Conservation (phyloP, 2,797 vertebrate genomes). For the Poecilia wingei region DNA sequence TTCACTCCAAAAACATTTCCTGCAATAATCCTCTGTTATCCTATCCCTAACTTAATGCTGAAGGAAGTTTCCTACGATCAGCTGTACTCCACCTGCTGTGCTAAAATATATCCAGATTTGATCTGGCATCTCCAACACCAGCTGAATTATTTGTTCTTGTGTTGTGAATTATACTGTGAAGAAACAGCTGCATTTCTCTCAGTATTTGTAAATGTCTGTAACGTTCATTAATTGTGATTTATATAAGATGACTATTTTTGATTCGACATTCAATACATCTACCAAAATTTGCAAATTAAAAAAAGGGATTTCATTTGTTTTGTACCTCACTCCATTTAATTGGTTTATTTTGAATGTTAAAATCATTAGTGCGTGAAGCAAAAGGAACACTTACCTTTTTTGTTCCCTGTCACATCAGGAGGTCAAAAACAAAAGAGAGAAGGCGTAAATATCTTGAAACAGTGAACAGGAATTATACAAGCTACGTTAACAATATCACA, state of each 20-base stretch:
- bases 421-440: conserved; percentile 61
- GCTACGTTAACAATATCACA: not conserved
- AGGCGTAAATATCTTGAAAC: conserved; percentile 55
- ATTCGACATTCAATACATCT: not conserved
- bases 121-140: not conserved
- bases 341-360: not conserved
- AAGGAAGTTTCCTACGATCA: not conserved
- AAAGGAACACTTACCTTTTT: conserved; percentile 87
- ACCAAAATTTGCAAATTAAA: not conserved
- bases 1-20: not conserved
- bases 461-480: conserved; percentile 23
- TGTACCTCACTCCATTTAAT: not conserved
- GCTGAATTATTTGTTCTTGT: not conserved
- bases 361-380: not conserved
- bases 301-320: not conserved
- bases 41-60: not conserved
- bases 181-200: not conserved
- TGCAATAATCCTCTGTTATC: not conserved
- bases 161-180: not conserved
- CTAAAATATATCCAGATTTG: not conserved
- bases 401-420: conserved; percentile 88
- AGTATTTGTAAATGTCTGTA: not conserved
- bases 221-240: not conserved
- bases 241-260: not conserved
- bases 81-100: not conserved